Base-by-base conservation (phyloP, 2,797 vertebrate species). In the Anguilla anguilla region DNA sequence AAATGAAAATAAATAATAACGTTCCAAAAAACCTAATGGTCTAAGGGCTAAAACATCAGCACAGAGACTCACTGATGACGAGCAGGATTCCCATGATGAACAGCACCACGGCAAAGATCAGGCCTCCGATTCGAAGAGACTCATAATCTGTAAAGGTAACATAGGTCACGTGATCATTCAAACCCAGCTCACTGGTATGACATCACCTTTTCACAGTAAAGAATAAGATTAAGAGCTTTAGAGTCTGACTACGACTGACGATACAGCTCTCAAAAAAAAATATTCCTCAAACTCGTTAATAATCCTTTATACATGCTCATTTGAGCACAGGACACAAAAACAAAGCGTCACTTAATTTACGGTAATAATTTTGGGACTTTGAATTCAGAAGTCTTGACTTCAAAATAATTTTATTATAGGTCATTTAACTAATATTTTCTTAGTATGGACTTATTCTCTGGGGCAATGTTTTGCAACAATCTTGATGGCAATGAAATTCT, bases 81-180 rank as follows among this genome's bases (percentile, higher is more conserved):
- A 98, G 96, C 84, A 96, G 94, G 67, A 98, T 97, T 25, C 97
- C 97, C 93, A 98, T 88, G 89, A 98, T 79, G 91, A 97, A 98
- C 74, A 98, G 95, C 2, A 96, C 93, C 51, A 97, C 97, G 0
- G 97, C 97, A 10, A 98, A 96, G 74, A 96, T 91, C 92, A 98
- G 94, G 39, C 97, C 97, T 7, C 96, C 97, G 9, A 98, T 97
- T 93, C 97, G 92, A 92, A 98, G 93, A n/a, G 97, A 96, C 22
- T 96, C 89, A 90, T 98, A 98, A 95, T 98, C 97, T 96, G 93
- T 89, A 57, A 93, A 94, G 2, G 51, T 79, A 88, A 77, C 88
- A 64, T 22, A 46, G 25, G 43, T 79, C 6, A 90, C 13, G 87
- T 53, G 31, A 77, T 69, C n/a, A 85, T 31, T 28, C 9, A 39